Conservation (phyloP, 2,888 invertebrate species). For the Melangyna quadrimaculata region DNA sequence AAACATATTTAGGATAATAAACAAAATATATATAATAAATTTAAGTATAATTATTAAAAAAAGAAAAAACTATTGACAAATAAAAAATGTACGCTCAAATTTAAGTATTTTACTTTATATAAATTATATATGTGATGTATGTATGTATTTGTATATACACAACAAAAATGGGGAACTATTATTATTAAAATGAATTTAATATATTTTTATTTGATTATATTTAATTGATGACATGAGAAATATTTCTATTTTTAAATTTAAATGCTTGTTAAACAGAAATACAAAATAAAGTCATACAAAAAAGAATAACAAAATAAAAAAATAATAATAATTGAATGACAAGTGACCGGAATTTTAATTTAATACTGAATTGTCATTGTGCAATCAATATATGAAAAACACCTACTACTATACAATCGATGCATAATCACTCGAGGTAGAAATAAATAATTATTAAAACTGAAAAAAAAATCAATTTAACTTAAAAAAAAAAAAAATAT, state of each 20-base stretch:
- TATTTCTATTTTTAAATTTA: background rate
- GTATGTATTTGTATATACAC: background rate
- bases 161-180: background rate
- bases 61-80: conserved; percentile 5
- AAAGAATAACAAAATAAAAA: background rate
- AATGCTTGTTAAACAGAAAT: background rate
- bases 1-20: background rate
- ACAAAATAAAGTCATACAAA: background rate
- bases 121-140: background rate
- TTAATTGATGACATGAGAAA: background rate
- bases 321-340: background rate
- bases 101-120: background rate
- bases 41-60: background rate
- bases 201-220: background rate
- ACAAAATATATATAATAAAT: background rate
- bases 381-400: background rate
- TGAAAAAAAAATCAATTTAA: conserved; percentile 4
- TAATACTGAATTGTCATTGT: background rate
- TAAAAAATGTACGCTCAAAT: conserved; percentile 30
- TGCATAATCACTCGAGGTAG: conserved; percentile 7
- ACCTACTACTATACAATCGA: background rate
- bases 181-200: background rate
- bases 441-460: background rate
- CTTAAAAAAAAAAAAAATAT: background rate
- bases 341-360: conserved; percentile 12